Percentiles rank a stretch among this genome's conserved stretches.
phyloP scores from a whole-genome alignment of 2,888 invertebrate species.

The Sminthurinus aureus region DNA sequence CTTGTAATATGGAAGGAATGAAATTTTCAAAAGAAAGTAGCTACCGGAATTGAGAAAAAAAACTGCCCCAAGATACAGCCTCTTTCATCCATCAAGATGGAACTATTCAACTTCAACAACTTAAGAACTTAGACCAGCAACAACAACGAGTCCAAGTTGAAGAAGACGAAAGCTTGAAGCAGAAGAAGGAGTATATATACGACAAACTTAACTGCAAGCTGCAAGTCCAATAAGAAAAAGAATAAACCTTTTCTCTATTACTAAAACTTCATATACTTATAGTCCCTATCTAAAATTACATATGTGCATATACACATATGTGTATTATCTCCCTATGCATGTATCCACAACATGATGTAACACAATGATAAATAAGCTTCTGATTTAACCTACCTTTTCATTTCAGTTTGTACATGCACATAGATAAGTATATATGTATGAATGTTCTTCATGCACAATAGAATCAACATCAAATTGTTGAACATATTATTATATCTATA shows the following conservation, averaged over 20 bases:
- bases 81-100: slow-evolving; percentile 36
- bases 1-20: slow-evolving; percentile 58
- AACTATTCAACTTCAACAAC: slow-evolving; percentile 38
- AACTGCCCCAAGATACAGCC: slow-evolving; percentile 50
- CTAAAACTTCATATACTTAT: background rate
- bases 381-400: slow-evolving; percentile 4
- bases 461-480: background rate
- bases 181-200: background rate
- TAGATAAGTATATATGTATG: background rate
- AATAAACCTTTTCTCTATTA: slow-evolving; percentile 13
- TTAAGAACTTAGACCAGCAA: slow-evolving; percentile 18
- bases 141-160: slow-evolving; percentile 7
- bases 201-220: slow-evolving; percentile 16
- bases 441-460: background rate
- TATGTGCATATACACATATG: background rate
- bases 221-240: background rate
- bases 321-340: background rate
- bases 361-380: background rate
- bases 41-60: slow-evolving; percentile 60
- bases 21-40: slow-evolving; percentile 60
- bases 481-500: no score
- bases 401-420: background rate
- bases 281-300: background rate
- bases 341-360: background rate
- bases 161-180: slow-evolving; percentile 1